These are phyloP conservation scores for Sphaerophoria rueppellii DNA, from an alignment of 2,888 invertebrate genomes.

Conservation along the genomic window DNA sequence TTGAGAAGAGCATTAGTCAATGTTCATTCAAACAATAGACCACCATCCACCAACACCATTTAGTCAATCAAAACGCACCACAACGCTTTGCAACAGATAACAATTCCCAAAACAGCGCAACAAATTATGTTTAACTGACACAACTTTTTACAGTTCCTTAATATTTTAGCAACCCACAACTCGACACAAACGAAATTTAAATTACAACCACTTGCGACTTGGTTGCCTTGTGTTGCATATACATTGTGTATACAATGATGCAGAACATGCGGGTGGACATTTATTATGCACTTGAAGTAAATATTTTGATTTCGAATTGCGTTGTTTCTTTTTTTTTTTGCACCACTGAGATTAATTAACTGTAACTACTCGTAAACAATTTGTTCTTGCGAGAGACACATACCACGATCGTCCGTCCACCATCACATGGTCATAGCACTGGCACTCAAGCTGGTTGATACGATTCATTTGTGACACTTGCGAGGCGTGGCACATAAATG, in stretches of 20 bases:
- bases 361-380: not conserved
- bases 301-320: slow-evolving; percentile 25
- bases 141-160: not conserved
- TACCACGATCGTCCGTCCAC: not conserved
- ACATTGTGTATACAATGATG: not conserved
- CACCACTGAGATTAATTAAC: slow-evolving; percentile 5
- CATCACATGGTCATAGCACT: not conserved
- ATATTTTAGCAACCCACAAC: not conserved
- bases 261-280: slow-evolving; percentile 33
- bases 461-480: slow-evolving; percentile 72
- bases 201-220: not conserved
- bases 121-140: too few relatives aligned
- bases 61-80: too few relatives aligned
- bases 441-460: slow-evolving; percentile 39
- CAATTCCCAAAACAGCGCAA: too few relatives aligned
- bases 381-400: not conserved
- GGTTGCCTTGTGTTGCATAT: not conserved
- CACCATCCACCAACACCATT: too few relatives aligned
- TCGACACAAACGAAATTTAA: not conserved
- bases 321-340: not conserved
- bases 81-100: too few relatives aligned
- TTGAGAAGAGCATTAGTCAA: too few relatives aligned
- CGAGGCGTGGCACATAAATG: slow-evolving; percentile 73
- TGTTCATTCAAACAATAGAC: too few relatives aligned
- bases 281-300: slow-evolving; percentile 34